Conservation (phyloP, 2,113 vertebrate genomes). For the Zapornia atra region DNA sequence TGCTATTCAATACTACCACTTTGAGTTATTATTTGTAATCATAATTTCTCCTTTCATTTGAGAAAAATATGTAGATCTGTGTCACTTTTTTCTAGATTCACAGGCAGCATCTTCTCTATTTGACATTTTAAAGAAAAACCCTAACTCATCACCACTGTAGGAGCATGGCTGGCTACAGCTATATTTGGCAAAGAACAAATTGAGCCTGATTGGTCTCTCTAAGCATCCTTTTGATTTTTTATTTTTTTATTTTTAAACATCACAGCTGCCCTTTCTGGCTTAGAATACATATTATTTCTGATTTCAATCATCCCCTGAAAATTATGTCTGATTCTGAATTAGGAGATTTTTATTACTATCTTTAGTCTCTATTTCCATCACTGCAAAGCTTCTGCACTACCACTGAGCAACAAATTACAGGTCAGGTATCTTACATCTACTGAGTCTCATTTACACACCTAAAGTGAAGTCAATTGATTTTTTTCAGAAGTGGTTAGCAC, state of each 20-base stretch:
- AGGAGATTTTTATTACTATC: neutral
- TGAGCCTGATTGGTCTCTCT: neutral
- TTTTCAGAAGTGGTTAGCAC: neutral
- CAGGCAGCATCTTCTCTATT: neutral
- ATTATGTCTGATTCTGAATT: neutral
- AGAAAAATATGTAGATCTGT: neutral
- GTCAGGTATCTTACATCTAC: neutral
- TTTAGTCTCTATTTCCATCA: neutral
- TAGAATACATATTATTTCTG: neutral
- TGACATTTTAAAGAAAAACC: neutral
- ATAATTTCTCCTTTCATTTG: neutral
- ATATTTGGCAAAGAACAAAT: neutral
- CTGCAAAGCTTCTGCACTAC: neutral
- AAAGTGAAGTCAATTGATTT: neutral
- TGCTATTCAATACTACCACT: neutral
- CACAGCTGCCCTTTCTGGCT: neutral
- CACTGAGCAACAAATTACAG: neutral
- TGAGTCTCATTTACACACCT: neutral
- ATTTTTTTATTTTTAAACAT: neutral
- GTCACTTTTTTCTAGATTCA: neutral
- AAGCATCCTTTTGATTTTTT: neutral
- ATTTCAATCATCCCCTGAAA: neutral
- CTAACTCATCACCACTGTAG: neutral
- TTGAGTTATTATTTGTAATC: neutral
- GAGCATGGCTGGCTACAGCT: neutral